Conservation (phyloP, 2,113 vertebrate genomes). For the Laticauda colubrina region DNA sequence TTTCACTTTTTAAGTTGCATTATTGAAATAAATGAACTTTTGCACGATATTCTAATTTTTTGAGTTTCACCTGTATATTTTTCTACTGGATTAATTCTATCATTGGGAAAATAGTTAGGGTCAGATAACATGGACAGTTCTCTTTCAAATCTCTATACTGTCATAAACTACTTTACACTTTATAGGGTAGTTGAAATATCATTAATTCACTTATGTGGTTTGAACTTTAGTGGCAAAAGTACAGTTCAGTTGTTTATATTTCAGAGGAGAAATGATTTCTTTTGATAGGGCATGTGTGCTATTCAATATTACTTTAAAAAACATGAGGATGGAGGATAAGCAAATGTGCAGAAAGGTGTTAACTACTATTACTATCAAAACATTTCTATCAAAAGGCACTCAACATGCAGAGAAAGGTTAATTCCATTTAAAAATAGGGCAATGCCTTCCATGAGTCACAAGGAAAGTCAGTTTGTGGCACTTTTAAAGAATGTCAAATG, state of each 20-base stretch:
- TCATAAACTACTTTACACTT: background rate
- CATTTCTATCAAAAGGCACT: background rate
- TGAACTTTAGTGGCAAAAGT: background rate
- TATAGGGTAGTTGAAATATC: background rate
- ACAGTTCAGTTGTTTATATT: background rate
- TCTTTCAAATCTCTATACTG: background rate
- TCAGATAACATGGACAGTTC: conserved; percentile 28
- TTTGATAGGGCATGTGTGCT: conserved; percentile 10
- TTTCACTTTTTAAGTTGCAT: too few relatives aligned
- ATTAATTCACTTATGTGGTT: background rate
- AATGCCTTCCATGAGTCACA: background rate
- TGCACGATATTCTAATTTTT: too few relatives aligned
- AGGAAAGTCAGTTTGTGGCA: background rate
- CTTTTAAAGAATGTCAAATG: background rate
- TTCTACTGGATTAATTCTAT: conserved; percentile 45
- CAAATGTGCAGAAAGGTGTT: background rate
- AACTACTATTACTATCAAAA: background rate
- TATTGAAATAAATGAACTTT: too few relatives aligned
- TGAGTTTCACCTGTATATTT: background rate
- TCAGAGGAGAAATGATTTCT: background rate
- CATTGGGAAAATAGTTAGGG: background rate
- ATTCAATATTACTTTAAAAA: background rate
- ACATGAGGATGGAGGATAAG: background rate
- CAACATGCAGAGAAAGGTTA: background rate
- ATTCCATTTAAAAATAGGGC: background rate